Evolutionary conservation across 1,140 invertebrate genomes (phyloP), one percentile per base, ranked within the genome.

Genomic region (Pantala flavescens): DNA sequence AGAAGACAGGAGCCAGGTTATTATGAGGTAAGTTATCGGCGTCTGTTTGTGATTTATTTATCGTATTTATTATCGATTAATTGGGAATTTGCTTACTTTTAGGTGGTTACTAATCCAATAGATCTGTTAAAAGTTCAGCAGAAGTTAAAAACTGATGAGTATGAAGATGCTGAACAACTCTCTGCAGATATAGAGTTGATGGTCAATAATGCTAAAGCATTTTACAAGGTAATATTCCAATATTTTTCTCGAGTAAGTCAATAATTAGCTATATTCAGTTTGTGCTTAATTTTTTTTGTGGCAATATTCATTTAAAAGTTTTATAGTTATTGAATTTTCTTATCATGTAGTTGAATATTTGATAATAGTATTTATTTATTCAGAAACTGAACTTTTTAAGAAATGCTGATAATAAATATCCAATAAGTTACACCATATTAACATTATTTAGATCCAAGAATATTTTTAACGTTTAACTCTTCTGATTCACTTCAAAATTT

Each of bases 121-220:
- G 96, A 98, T 83, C 85, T 98, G 76, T 82, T 97, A 24, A 92
- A 94, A 84, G 94, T 97, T 24, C 96, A 98, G 83, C 96, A 98
- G 80, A 98, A 98, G 84, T 82, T 98, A 19, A 97, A 96, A 87
- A 97, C 93, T 16, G 96, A 98, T 78, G 94, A 95, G 76, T 97
- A 97, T 84, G 89, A 93, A 77, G 93, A 95, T 81, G 87, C 97
- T 77, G 93, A 95, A 55, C 93, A 97, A 79, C 86, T 98, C 76
- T 89, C 92, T 76, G 84, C 86, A 49, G 95, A 98, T 83, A 89
- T 97, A 80, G 93, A 95, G 80, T 83, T 96, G 43, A 86, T 98
- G 78, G 90, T 96, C 70, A 93, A 89, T 76, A 97, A 98, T 87
- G 93, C 95, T 0, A 96, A 96, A 82, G 90, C 91, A 3, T 96